Percentiles rank a stretch among this genome's conserved stretches.
Conservation (phyloP, 1,140 invertebrate species). For the Papilio machaon region DNA sequence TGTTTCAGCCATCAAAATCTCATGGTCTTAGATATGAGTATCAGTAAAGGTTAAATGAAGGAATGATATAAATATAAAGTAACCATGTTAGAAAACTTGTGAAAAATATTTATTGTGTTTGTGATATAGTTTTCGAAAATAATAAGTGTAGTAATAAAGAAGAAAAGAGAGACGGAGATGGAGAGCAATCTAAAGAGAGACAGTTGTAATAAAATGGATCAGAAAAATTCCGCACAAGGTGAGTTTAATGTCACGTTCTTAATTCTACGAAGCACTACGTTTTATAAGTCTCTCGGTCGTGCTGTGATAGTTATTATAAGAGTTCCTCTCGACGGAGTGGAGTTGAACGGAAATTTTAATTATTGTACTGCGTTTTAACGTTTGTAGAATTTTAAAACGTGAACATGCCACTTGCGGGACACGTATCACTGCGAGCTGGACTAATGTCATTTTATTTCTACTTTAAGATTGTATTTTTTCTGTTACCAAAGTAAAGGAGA, state of each 20-base stretch:
- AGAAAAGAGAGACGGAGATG: too few species aligned
- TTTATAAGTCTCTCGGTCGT: conserved; percentile 25
- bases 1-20: too few species aligned
- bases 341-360: conserved; percentile 27
- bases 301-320: conserved; percentile 18
- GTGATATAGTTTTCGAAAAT: too few species aligned
- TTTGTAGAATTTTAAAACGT: conserved; percentile 18
- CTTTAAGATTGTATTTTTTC: not conserved
- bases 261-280: conserved; percentile 23
- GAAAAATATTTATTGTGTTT: too few species aligned
- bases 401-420: not conserved
- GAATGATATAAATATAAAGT: too few species aligned
- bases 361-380: conserved; percentile 18
- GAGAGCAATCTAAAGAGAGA: too few species aligned
- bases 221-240: not conserved
- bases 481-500: not conserved
- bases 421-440: not conserved
- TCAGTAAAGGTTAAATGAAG: too few species aligned
- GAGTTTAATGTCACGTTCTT: conserved; percentile 18
- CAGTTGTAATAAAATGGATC: not conserved
- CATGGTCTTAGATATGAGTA: too few species aligned
- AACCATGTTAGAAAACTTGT: too few species aligned
- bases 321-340: conserved; percentile 1
- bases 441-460: not conserved
- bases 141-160: too few species aligned